Percentiles rank a stretch among this genome's conserved stretches.
These are phyloP conservation scores for Teleiodes luculella DNA, from an alignment of 2,888 invertebrate genomes.

Conservation along the genomic window DNA sequence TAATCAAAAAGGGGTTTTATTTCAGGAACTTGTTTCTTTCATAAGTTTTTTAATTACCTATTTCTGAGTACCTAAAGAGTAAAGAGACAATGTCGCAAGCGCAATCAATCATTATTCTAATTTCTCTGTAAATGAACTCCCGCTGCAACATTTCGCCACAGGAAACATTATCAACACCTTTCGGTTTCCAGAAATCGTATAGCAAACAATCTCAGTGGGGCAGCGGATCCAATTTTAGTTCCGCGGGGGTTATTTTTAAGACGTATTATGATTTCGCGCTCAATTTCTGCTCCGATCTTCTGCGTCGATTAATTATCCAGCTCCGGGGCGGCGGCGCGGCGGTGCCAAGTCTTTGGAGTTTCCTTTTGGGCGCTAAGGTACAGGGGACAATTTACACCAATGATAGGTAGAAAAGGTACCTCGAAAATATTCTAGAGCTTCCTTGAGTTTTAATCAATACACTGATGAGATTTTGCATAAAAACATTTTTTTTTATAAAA, in stretches of 20 bases:
- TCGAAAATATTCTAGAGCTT: no score
- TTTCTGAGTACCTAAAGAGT: no score
- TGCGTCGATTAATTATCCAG: not conserved
- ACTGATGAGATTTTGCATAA: no score
- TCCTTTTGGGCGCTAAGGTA: not conserved
- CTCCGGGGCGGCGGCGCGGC: not conserved
- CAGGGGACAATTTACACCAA: not conserved
- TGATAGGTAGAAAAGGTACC: no score
- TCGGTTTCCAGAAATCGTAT: not conserved
- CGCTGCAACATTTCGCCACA: not conserved
- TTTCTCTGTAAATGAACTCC: not conserved
- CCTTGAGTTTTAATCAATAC: no score
- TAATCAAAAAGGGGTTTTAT: no score
- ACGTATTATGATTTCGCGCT: conserved; percentile 29
- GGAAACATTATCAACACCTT: not conserved
- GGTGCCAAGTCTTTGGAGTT: not conserved
- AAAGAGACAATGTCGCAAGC: not conserved
- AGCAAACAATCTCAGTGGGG: not conserved
- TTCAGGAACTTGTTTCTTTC: no score
- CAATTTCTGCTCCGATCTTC: conserved; percentile 27
- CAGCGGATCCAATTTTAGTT: conserved; percentile 14
- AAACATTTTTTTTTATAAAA: no score
- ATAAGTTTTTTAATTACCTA: no score
- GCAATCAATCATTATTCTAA: not conserved
- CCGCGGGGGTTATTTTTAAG: not conserved